Evolutionary conservation across 2,888 invertebrate genomes (phyloP).

Genomic region (Thymelicus acteon): DNA sequence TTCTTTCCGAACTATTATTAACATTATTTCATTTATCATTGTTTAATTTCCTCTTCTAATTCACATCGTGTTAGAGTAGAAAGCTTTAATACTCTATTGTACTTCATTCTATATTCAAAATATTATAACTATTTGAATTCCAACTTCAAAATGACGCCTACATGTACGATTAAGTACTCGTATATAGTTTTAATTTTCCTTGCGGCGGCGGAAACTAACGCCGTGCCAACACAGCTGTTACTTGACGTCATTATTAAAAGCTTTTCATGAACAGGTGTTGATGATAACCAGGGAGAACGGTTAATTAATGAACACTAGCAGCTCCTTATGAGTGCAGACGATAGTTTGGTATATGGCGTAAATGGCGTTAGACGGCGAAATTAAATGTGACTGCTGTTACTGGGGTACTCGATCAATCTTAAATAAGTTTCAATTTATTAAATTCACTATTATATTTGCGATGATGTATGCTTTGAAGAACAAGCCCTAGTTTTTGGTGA

Average conservation of each 20-base stretch:
- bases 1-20: too few species aligned
- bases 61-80: too few species aligned
- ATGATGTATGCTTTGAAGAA: too few species aligned
- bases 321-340: constrained; percentile 45
- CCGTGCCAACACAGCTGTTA: constrained; percentile 69
- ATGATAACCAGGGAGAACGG: constrained; percentile 79
- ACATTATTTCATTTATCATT: too few species aligned
- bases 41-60: too few species aligned
- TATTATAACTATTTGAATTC: constrained; percentile 10
- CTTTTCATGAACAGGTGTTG: constrained; percentile 83
- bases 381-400: constrained; percentile 11
- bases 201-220: constrained; percentile 68
- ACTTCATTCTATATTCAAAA: neutral
- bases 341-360: constrained; percentile 51
- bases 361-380: constrained; percentile 16
- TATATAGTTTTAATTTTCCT: constrained; percentile 73
- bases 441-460: too few species aligned
- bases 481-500: too few species aligned
- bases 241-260: constrained; percentile 81
- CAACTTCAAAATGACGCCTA: constrained; percentile 35
- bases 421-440: neutral
- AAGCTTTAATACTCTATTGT: too few species aligned
- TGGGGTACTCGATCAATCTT: neutral
- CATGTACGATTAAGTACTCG: constrained; percentile 48
- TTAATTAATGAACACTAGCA: constrained; percentile 79